These are phyloP conservation scores for Macrosiphum euphorbiae DNA, from an alignment of 2,888 invertebrate genomes.

Conservation along the genomic window DNA sequence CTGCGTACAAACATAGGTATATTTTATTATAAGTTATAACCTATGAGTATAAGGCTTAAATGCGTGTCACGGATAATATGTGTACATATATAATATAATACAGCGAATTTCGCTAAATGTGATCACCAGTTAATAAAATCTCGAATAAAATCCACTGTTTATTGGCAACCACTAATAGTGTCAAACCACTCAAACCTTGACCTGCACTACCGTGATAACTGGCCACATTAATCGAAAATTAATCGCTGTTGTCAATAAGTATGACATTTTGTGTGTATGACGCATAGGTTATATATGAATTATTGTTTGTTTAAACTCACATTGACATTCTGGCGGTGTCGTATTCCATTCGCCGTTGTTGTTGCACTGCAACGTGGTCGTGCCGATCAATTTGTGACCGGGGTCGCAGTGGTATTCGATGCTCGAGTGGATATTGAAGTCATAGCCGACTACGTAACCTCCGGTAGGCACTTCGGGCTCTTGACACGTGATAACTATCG, in stretches of 20 bases:
- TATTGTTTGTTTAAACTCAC: constrained; percentile 72
- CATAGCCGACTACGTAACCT: constrained; percentile 89
- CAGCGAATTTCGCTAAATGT: background rate
- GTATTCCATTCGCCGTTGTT: constrained; percentile 88
- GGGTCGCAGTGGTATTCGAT: constrained; percentile 91
- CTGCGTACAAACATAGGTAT: constrained; percentile 71
- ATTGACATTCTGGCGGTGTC: constrained; percentile 85
- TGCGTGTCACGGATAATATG: background rate
- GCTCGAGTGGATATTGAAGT: constrained; percentile 88
- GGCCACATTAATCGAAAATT: background rate
- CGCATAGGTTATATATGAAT: background rate
- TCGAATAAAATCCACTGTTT: background rate
- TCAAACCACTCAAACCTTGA: background rate
- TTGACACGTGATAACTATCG: constrained; percentile 85
- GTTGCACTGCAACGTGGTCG: constrained; percentile 79
- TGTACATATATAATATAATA: background rate
- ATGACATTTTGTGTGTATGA: background rate
- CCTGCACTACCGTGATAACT: background rate
- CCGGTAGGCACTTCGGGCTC: constrained; percentile 89
- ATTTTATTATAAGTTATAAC: background rate
- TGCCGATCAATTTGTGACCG: constrained; percentile 85
- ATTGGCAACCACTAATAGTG: background rate
- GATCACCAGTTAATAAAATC: background rate
- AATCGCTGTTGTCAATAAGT: background rate
- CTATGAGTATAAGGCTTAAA: background rate